Base-by-base conservation (phyloP, 2,113 vertebrate species). In the Felis chaus region DNA sequence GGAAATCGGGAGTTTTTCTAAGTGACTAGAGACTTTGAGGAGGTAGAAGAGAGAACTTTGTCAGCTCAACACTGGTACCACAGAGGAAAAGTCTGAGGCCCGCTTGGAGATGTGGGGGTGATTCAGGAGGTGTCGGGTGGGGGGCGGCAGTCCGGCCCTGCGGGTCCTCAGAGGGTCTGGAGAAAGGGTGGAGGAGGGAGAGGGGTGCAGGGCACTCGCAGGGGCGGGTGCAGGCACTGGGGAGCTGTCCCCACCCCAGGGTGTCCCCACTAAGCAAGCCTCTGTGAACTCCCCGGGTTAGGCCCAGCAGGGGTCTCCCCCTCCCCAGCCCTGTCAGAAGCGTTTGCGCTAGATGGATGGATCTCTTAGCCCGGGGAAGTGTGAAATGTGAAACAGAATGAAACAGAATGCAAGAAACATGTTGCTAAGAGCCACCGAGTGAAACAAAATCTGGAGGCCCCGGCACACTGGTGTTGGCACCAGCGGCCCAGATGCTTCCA, bases 401-500 rank as follows among this genome's bases (percentile, higher is more conserved):
- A 98, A 98, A 97, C 98, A 98, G 98, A 98, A 98, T 97, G 97
- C 97, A 96, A 96, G 97, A 98, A 98, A 98, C 93, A 97, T 97
- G 98, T 98, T 98, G 98, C 97, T 96, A 98, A 98, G 98, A 99
- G 96, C 98, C 98, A 97, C 95, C 55, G 7, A 98, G 97, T 91
- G 97, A 97, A 98, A 98, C 98, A 98, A 98, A 99, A 98, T 98
- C 98, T 98, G 98, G 97, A 96, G 96, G 97, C 97, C 98, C 97
- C 94, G 3, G 85, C 98, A 97, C 87, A 94, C 94, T 97, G 98
- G 98, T 91, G 41, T 92, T 98, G 98, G 98, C 98, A 98, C 97
- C 89, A 95, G 79, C 82, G n/a, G 94, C 97, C 98, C 98, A 57
- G 95, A 86, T 94, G 82, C 98, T 96, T 55, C 92, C 96, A 96